Evolutionary conservation across 2,888 invertebrate genomes (phyloP), one percentile per base, ranked within the genome.

Genomic region (Emesis castigata): DNA sequence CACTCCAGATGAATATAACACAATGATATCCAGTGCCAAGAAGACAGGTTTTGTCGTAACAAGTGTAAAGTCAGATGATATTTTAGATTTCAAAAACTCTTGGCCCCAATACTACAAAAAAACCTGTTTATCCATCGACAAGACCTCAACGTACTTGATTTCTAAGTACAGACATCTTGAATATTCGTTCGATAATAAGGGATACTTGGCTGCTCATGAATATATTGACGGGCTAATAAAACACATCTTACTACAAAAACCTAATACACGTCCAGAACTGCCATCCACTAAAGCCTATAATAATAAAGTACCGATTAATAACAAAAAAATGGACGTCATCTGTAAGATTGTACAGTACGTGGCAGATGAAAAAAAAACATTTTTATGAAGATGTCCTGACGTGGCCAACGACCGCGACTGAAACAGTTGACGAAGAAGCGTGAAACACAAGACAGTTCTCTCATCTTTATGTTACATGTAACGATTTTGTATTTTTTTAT

Each of bases 361-460:
- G 56, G 22, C 56, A 58, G 56, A 58, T 58, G 56, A 53, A 4
- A 58, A 22, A 34, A 8, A 58, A 58, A 56, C 56, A 56, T 56
- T 56, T 56, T 56, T 56, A 56, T 3, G 56, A 56, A 56, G 56
- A 56, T 3, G 20, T 56, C 56, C 56, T 56, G 56, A 56, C 56
- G 2, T 58, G 56, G 14, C 20, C 56, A 58, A 58, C 56, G 20
- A 58, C 56, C 22, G 56, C 22, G 22, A 58, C 56, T 58, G 56
- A 58, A 58, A 58, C 22, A 58, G 56, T 58, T 58, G 56, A 58
- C 56, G 56, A 58, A 4, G 56, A 58, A 48, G 48, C 48, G 56
- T 58, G 1, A 22, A 4, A 2, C 56, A 58, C 22, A 58, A 58
- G 22, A 22, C 22, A 5, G 16, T 3, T 6, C 34, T 34, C 1